Base-by-base conservation (phyloP, 2,797 vertebrate species). In the Pseudopleuronectes americanus region DNA sequence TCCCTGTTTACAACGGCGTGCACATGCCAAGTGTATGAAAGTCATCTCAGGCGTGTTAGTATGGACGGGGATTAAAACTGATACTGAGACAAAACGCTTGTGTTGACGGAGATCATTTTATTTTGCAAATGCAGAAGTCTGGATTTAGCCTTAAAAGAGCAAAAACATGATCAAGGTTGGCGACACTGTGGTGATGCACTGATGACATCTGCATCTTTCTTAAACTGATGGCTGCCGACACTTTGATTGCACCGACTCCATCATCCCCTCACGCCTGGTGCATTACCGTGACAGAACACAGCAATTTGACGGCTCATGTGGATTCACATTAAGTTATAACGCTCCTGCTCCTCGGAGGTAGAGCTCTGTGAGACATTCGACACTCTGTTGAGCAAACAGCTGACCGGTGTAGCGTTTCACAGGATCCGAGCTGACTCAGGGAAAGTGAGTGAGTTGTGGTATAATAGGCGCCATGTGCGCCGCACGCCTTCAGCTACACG, bases 181-280 rank as follows among this genome's bases (percentile, higher is more conserved):
- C 1, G 2, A 38, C 10, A 38, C 36, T 4, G 3, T 9, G 41
- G 51, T 23, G 64, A 69, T 43, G 59, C 55, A 51, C 74, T 63
- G 72, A 79, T 82, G 83, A 84, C 19, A 58, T 85, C 65, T 80
- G 68, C 62, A 73, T 84, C 77, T 84, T 84, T 73, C 79, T 83
- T 79, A 87, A 85, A 90, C 68, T 72, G 76, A 84, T 56, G 76
- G 71, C 68, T 73, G 64, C 77, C 77, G 87, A 76, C 83, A 81
- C 58, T 72, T 86, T 57, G 58, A 74, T 60, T 31, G 52, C 41
- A 8, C 71, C 13, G 59, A 68, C 68, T 84, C 21, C 26, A 81
- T 86, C 76, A 73, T 54, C 43, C 26, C 66, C 51, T 69, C 74
- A 31, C 63, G 77, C 54, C 36, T 9, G 67, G 33, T 52, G 68